Percentiles rank a stretch among this genome's conserved stretches.
These are phyloP conservation scores for Polydrusus tereticollis DNA, from an alignment of 2,888 invertebrate genomes.

Conservation along the genomic window DNA sequence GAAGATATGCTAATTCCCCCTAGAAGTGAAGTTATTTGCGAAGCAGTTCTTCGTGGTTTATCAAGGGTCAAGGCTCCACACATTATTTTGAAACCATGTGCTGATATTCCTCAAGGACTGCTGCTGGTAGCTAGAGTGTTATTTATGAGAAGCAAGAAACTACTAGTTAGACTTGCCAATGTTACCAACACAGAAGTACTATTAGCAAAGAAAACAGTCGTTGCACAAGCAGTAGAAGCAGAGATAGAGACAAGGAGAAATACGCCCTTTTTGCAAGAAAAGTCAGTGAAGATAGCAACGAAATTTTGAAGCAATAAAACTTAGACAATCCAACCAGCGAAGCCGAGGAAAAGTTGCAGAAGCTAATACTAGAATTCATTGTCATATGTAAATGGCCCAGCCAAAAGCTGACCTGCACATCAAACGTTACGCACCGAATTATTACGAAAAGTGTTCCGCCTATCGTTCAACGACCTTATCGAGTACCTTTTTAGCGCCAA, in stretches of 20 bases:
- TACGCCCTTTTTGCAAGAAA: neutral
- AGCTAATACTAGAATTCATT: neutral
- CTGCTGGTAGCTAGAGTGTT: constrained; percentile 6
- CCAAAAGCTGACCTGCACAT: neutral
- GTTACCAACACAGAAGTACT: neutral
- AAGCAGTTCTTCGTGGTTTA: neutral
- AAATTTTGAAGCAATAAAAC: neutral
- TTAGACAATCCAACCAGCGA: neutral
- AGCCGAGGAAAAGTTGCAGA: neutral
- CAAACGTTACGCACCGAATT: constrained; percentile 11
- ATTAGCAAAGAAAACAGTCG: neutral
- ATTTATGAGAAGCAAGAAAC: neutral
- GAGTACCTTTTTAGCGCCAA: constrained; percentile 20
- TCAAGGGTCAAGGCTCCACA: constrained; percentile 16
- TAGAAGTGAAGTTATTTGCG: no score
- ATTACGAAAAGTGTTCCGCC: constrained; percentile 15
- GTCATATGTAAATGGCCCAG: neutral
- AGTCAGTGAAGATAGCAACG: neutral
- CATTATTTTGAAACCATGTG: constrained; percentile 6
- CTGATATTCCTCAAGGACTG: neutral
- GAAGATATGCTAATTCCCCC: neutral
- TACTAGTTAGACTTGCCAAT: constrained; percentile 10
- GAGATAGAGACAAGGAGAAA: neutral
- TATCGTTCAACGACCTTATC: constrained; percentile 16
- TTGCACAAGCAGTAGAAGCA: neutral